Evolutionary conservation across 2,113 vertebrate species (phyloP).

Genomic region (Anoura caudifer): DNA sequence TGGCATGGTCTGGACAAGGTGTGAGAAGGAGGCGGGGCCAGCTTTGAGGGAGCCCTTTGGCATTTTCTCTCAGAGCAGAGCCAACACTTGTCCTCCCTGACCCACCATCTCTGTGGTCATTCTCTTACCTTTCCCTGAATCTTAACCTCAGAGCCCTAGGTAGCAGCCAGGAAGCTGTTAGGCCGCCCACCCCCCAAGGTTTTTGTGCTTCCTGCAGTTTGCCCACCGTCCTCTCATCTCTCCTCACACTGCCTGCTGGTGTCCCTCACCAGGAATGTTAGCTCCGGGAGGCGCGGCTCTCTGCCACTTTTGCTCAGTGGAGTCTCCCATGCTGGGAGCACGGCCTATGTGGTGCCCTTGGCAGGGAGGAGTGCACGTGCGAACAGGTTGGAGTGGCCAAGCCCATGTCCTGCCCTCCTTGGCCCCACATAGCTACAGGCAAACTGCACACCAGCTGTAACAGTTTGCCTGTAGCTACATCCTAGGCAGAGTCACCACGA

Average conservation of each 20-base stretch:
- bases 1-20: neutral
- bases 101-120: neutral
- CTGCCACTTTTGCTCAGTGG: too few species aligned
- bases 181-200: neutral
- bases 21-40: fast-evolving
- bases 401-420: neutral
- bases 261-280: neutral
- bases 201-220: too few species aligned
- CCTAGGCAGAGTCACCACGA: fast-evolving
- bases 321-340: neutral
- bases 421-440: neutral
- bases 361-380: neutral
- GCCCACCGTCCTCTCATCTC: neutral
- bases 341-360: neutral
- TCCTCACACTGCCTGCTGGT: neutral
- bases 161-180: neutral
- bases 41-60: neutral
- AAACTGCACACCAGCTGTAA: too few species aligned
- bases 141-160: neutral
- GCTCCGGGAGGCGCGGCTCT: neutral
- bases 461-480: neutral
- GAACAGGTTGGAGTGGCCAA: neutral
- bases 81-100: neutral
- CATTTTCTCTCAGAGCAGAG: neutral
- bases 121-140: neutral